Conservation (phyloP, 2,888 invertebrate genomes). For the Diachrysia chrysitis region DNA sequence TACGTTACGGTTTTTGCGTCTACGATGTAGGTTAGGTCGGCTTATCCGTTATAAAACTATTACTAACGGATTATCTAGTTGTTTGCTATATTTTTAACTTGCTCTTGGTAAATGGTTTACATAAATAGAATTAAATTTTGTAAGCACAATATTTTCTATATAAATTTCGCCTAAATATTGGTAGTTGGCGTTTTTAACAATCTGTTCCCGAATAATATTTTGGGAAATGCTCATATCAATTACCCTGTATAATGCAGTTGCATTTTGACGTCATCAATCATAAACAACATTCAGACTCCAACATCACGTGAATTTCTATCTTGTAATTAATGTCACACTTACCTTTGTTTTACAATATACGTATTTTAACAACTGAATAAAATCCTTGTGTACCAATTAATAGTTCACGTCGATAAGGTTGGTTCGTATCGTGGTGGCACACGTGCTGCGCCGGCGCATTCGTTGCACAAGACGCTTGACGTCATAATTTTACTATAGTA, state of each 20-base stretch:
- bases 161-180: no score
- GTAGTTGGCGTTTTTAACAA: no score
- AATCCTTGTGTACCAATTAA: constrained; percentile 39
- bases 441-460: constrained; percentile 39
- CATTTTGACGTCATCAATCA: background rate
- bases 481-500: constrained; percentile 38
- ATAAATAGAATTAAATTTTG: no score
- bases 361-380: background rate
- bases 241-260: background rate
- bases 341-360: background rate
- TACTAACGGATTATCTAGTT: background rate
- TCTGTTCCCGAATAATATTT: no score
- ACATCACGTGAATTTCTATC: background rate
- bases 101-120: background rate
- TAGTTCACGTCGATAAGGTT: constrained; percentile 32
- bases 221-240: background rate
- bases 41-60: constrained; percentile 7
- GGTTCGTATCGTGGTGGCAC: constrained; percentile 16
- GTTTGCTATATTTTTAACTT: background rate
- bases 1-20: background rate
- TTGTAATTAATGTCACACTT: background rate
- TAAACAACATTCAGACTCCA: background rate
- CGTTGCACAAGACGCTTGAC: constrained; percentile 41
- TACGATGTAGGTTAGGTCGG: background rate
- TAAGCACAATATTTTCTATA: no score